These are phyloP conservation scores for Solenopsis fugax DNA, from an alignment of 1,140 invertebrate genomes.

Conservation along the genomic window DNA sequence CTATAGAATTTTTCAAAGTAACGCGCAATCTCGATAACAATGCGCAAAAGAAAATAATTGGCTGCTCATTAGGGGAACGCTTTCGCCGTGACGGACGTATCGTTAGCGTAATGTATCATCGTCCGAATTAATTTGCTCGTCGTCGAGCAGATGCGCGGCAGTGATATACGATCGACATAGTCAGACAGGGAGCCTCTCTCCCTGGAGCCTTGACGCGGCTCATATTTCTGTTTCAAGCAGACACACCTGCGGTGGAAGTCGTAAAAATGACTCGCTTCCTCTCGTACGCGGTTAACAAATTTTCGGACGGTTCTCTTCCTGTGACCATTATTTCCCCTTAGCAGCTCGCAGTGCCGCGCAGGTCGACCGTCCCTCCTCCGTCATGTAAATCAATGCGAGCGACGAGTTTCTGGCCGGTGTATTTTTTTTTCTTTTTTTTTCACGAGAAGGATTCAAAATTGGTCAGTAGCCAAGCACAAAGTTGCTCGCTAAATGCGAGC, in stretches of 20 bases:
- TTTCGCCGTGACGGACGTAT: background rate
- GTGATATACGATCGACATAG: conserved; percentile 57
- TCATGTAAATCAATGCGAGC: conserved; percentile 44
- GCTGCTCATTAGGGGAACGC: conserved; percentile 27
- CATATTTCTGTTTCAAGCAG: conserved; percentile 59
- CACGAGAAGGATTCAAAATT: conserved; percentile 21
- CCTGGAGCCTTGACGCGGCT: conserved; percentile 35
- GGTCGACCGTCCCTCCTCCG: background rate
- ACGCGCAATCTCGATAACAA: background rate
- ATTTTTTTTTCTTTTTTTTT: conserved; percentile 25
- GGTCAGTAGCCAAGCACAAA: conserved; percentile 35
- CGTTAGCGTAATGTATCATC: conserved; percentile 46
- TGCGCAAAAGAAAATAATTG: background rate
- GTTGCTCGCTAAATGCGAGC: conserved; percentile 10
- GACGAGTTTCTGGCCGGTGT: conserved; percentile 19
- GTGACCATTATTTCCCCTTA: conserved; percentile 68
- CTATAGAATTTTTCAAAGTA: background rate
- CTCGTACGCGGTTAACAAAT: conserved; percentile 71
- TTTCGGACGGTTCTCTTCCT: conserved; percentile 61
- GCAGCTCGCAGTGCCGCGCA: conserved; percentile 24
- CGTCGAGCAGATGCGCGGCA: conserved; percentile 40
- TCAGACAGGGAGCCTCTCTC: conserved; percentile 15
- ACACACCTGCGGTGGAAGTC: conserved; percentile 56
- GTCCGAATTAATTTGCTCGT: conserved; percentile 56
- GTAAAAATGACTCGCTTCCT: conserved; percentile 69